Base-by-base conservation (phyloP, 2,797 vertebrate genomes). In the Catharus ustulatus region DNA sequence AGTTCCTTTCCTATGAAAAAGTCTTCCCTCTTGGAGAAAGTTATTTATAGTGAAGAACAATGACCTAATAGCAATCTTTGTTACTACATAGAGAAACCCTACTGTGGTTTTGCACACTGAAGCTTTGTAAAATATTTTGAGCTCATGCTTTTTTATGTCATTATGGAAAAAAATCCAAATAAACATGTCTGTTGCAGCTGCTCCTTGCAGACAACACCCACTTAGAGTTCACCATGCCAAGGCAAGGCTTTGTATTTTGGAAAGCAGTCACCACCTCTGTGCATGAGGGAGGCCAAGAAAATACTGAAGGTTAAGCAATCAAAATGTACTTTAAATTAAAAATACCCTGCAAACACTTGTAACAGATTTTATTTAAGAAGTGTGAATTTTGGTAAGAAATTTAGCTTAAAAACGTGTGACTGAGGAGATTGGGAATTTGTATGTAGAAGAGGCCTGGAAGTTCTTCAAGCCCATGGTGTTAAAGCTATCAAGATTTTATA, bases 341-440 rank as follows among this genome's bases (percentile, higher is more conserved):
- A 67, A 87, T 45, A 90, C 89, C 71, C 74, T 74, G 64, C 76
- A 88, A 87, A 91, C 32, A 34, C 68, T 88, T 92, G 51, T 29
- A 94, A 92, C 67, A 75, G 69, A 80, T 88, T 90, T 89, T 74
- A 89, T 90, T 94, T 90, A 71, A 85, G 64, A 73, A 83, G 58
- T 68, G 79, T 58, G 58, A 91, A 75, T 84, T 93, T 81, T 72
- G 54, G 5, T 85, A 78, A 51, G 46, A 91, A 89, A 87, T 34
- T 58, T 15, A 92, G 45, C 81, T 92, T 55, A 48, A 77, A 91
- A 83, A 54, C 40, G 45, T 58, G 54, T 63, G 83, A 90, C 52
- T 84, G 66, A 94, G 42, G 32, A 92, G 61, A 82, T 34, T 38
- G 54, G 51, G 76, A 88, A 89, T 61, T 9, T 61, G 30, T 80